Evolutionary conservation across 2,888 invertebrate genomes (phyloP), one percentile per base, ranked within the genome.

Genomic region (Lampropteryx suffumata): DNA sequence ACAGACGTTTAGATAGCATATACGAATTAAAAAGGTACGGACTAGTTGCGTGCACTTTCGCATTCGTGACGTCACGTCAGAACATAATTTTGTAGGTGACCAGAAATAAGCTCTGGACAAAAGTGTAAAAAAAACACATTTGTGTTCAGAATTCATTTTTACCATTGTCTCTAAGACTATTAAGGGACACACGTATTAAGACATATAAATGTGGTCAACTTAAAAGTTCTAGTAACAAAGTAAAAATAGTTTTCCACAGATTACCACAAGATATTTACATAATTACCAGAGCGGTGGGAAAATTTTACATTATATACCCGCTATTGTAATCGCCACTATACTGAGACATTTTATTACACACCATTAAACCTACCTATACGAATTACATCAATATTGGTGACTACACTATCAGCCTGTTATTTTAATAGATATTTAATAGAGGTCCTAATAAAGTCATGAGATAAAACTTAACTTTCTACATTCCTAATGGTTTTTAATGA

Each of bases 271-370:
- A 64, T 81, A 84, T 81, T 73, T 82, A 84, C 74, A 78, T 65
- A 67, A 74, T 54, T 50, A 78, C 55, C 67, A 75, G 41, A 56
- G 86, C 87, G 88, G 89, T 89, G 89, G 88, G 89, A 89, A 73
- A 40, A 63, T 73, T 76, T 67, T 71, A 50, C 41, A 57, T 56
- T 34, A 50, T 32, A 79, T 84, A 87, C 82, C 86, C 85, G 87
- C 83, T 82, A 76, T 69, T 64, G 61, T 73, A 64, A 58, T 73
- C 73, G 79, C 82, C 70, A 68, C 72, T 79, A 71, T 63, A 70
- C 67, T 50, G 71, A 85, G 76, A 76, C 74, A 72, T 82, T 74
- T 55, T 52, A 55, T 54, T 28, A 32, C 42, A 50, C 55, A 54
- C 37, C 46, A 56, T 40, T 45, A 54, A 26, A 50, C 44, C 39